Evolutionary conservation across 1,140 invertebrate genomes (phyloP).

Genomic region (Holotrichia oblita): DNA sequence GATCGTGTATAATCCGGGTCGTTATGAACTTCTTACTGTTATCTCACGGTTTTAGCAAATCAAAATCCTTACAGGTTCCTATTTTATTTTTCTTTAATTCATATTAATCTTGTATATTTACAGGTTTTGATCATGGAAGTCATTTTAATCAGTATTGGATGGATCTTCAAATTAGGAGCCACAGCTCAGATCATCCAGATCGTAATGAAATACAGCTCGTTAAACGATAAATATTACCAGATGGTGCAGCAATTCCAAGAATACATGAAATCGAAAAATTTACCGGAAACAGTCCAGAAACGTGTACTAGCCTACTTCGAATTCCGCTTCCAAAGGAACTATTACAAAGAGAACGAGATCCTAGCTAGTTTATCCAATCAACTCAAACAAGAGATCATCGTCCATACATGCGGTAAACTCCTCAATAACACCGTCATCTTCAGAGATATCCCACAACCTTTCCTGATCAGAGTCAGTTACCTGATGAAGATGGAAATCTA

Average conservation of each 20-base stretch:
- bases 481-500: constrained; percentile 52
- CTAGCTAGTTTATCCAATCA: constrained; percentile 44
- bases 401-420: constrained; percentile 49
- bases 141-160: not conserved
- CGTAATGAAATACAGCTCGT: constrained; percentile 24
- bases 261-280: constrained; percentile 48
- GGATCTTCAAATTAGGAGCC: not conserved
- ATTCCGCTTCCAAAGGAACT: constrained; percentile 51
- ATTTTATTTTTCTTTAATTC: too few species aligned
- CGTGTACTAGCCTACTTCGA: constrained; percentile 49
- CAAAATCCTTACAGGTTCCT: not conserved
- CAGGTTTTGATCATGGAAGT: not conserved
- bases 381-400: constrained; percentile 47
- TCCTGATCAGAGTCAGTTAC: constrained; percentile 50
- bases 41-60: not conserved
- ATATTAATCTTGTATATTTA: not conserved
- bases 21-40: not conserved
- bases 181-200: constrained; percentile 36
- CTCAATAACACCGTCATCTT: constrained; percentile 48
- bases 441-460: constrained; percentile 33
- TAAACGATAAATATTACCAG: constrained; percentile 47
- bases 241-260: constrained; percentile 48
- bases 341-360: constrained; percentile 49
- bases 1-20: not conserved
- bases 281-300: constrained; percentile 47